Evolutionary conservation across 2,888 invertebrate species (phyloP), one percentile per base, ranked within the genome.

Genomic region (Patella ulyssiponensis): DNA sequence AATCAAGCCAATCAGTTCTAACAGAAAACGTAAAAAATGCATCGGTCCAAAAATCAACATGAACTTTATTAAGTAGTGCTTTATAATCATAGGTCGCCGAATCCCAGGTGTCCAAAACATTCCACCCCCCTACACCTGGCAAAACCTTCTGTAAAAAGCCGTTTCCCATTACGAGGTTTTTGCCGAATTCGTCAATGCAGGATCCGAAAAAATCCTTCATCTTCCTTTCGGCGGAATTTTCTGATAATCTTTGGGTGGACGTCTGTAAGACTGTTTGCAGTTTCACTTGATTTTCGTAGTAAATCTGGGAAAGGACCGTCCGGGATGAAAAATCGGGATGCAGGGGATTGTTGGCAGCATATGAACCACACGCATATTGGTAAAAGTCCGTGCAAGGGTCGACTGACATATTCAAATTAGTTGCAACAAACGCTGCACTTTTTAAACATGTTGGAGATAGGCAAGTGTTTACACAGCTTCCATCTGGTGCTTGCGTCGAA

Each of bases 131-230:
- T 1, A 86, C 75, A 12, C 83, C 84, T 44, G 77, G 78, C 1
- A 89, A 51, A 3, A 88, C 81, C 69, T 84, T 83, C 1, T 84
- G 81, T 2, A 88, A 75, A 15, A 88, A 82, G 0, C 87, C 83
- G 15, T 80, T 80, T 0, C 86, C 87, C 14, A 84, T 82, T 11
- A 81, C 77, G 7, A 78, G 78, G 84, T 86, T 86, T 74, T 87
- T 85, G 1, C 82, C 81, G 75, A 84, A 88, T 33, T 86, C 84
- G 80, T 89, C 87, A 90, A 93, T 90, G 84, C 94, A 94, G 1
- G 94, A 93, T 78, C 93, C 92, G 88, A 94, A 94, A 83, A 94
- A 93, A 82, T 93, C 91, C 85, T 94, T 94, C 83, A 94, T 85
- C 88, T 94, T 94, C 92, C 93, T 93, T 82, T 93, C 92, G 7